phyloP scores from a whole-genome alignment of 2,113 vertebrate species.

The Bubalus kerabau region DNA sequence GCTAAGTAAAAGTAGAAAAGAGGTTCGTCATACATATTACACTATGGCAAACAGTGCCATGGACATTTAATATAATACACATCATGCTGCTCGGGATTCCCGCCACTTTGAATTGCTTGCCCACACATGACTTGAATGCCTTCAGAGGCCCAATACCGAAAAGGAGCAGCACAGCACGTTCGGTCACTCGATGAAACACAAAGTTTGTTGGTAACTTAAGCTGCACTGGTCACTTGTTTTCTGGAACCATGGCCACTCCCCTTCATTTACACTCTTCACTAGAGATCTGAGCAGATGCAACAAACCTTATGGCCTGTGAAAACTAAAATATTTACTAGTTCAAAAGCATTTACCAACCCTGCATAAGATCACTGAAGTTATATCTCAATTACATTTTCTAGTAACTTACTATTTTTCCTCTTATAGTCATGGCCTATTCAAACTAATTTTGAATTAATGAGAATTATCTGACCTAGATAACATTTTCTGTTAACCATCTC shows the following conservation, averaged over 20 bases:
- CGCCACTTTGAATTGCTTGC: neutral
- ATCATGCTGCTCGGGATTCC: neutral
- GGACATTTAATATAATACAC: no score
- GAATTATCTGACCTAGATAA: neutral
- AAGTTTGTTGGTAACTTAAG: neutral
- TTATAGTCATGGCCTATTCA: neutral
- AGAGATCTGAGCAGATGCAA: neutral
- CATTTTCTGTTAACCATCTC: neutral
- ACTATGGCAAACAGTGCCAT: neutral
- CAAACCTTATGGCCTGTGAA: neutral
- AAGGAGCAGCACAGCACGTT: neutral
- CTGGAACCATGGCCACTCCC: neutral
- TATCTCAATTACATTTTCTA: slow-evolving; percentile 17
- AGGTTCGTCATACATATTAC: neutral
- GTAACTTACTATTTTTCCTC: neutral
- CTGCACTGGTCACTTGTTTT: neutral
- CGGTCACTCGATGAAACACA: neutral
- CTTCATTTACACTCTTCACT: neutral
- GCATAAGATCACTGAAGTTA: neutral
- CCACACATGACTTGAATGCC: neutral
- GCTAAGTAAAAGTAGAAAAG: neutral
- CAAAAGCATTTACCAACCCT: neutral
- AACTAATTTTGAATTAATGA: neutral
- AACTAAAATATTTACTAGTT: neutral
- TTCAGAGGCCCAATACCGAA: neutral